A percentile compares a stretch with the other conserved stretches of the same genome.
Evolutionary conservation across 2,797 vertebrate species (phyloP).

Genomic region (Cyclura pinguis): DNA sequence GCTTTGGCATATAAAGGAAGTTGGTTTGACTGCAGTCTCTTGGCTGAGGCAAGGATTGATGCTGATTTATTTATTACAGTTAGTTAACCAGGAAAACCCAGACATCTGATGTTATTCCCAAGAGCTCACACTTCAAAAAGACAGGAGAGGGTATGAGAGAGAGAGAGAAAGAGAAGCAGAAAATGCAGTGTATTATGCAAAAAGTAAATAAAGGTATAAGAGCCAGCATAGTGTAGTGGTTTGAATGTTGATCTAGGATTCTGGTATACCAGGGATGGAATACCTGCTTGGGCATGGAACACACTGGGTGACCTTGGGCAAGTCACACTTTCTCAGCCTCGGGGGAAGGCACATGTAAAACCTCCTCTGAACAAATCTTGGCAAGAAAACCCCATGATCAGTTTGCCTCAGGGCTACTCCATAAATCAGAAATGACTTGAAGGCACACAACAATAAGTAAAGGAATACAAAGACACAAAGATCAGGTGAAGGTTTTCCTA

Average conservation of each 20-base stretch:
- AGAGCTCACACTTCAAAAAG: slow-evolving; percentile 59
- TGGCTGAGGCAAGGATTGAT: slow-evolving; percentile 62
- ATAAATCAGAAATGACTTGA: too few relatives aligned
- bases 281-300: too few relatives aligned
- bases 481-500: not conserved
- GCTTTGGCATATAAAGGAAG: slow-evolving; percentile 63
- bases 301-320: too few relatives aligned
- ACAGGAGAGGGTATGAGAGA: not conserved
- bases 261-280: too few relatives aligned
- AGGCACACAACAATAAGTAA: not conserved
- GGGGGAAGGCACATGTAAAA: too few relatives aligned
- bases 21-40: slow-evolving; percentile 33
- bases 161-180: slow-evolving; percentile 25
- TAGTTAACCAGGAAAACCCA: slow-evolving; percentile 67
- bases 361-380: too few relatives aligned
- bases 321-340: too few relatives aligned
- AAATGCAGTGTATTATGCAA: too few relatives aligned
- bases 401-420: too few relatives aligned
- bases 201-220: not conserved
- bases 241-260: too few relatives aligned
- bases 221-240: too few relatives aligned
- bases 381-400: too few relatives aligned
- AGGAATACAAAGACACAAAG: not conserved
- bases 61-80: slow-evolving; percentile 73
- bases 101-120: slow-evolving; percentile 61